These are phyloP conservation scores for Phrynocephalus versicolor DNA, from an alignment of 2,113 vertebrate species.

Conservation along the genomic window DNA sequence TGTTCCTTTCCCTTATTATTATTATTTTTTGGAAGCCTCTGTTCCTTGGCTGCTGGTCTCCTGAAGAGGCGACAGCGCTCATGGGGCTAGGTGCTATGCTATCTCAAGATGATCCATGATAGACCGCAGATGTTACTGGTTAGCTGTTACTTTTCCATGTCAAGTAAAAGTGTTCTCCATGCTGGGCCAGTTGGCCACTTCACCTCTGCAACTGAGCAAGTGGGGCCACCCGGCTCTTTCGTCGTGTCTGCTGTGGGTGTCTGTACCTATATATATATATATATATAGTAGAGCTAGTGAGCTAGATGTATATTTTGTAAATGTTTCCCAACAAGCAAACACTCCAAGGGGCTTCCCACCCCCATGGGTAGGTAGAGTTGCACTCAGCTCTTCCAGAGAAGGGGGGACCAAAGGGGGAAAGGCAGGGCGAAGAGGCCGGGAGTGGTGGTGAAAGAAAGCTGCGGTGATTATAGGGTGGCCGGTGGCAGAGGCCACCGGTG, in stretches of 20 bases:
- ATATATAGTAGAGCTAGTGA: not conserved
- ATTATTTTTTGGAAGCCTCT: not conserved
- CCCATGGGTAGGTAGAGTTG: not conserved
- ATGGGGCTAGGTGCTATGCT: not conserved
- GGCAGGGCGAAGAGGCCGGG: not conserved
- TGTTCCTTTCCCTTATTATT: no score
- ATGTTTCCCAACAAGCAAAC: not conserved
- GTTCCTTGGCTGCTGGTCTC: not conserved
- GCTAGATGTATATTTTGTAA: constrained; percentile 8
- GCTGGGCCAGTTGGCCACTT: not conserved
- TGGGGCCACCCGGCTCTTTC: not conserved
- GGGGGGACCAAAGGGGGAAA: not conserved
- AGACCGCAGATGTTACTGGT: not conserved
- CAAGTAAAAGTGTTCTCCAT: not conserved
- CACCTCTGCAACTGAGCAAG: not conserved
- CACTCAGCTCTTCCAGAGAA: not conserved
- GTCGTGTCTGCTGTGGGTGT: not conserved
- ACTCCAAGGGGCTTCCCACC: constrained; percentile 19
- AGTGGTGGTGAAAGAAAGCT: not conserved
- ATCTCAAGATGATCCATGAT: not conserved
- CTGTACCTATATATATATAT: not conserved
- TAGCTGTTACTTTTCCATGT: not conserved
- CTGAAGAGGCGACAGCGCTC: not conserved
- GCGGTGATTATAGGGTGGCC: not conserved
- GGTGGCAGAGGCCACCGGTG: no score